Base-by-base conservation (phyloP, 2,113 vertebrate genomes). In the Irena cyanogastra region DNA sequence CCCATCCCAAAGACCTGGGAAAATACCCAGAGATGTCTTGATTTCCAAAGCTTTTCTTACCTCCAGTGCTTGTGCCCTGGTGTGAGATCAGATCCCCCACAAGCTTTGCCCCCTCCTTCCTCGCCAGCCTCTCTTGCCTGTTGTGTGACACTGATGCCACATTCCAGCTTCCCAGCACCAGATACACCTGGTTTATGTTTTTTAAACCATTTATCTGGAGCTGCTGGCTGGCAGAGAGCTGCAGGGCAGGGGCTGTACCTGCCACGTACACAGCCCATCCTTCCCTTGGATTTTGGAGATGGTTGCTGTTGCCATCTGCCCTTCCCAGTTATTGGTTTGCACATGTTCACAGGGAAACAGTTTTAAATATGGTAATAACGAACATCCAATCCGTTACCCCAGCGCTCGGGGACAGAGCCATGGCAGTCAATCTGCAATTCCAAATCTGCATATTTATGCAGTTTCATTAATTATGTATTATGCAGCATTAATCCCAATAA, bases 391-490 rank as follows among this genome's bases (percentile, higher is more conserved):
- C 96, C 93, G 91, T 94, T 97, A 91, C 83, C 92, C 90, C 59
- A 50, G 41, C 27, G 88, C 87, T 97, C 16, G 10, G 95, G 93
- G 95, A 96, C 94, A 96, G 49, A 96, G 93, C 91, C 13, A 4
- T 76, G 80, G 96, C 97, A 96, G 97, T 96, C 97, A 88, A 94
- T 96, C 82, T 84, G 96, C 96, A 93, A 94, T 94, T 94, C 97
- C 96, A 89, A 95, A 98, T 97, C 97, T 98, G 97, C 97, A 97
- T 98, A 96, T 98, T 98, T 96, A 98, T 97, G 96, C 68, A 6
- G 89, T 90, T 79, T 91, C 94, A 95, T 97, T 97, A 96, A 97
- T 98, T 97, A 97, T 97, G 97, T 93, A 97, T 93, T 90, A 94
- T 63, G 93, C 72, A 54, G 89, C 90, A 95, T 96, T 95, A 93